These are phyloP conservation scores for Bujurquina vittata DNA, from an alignment of 2,113 vertebrate genomes.

Conservation along the genomic window DNA sequence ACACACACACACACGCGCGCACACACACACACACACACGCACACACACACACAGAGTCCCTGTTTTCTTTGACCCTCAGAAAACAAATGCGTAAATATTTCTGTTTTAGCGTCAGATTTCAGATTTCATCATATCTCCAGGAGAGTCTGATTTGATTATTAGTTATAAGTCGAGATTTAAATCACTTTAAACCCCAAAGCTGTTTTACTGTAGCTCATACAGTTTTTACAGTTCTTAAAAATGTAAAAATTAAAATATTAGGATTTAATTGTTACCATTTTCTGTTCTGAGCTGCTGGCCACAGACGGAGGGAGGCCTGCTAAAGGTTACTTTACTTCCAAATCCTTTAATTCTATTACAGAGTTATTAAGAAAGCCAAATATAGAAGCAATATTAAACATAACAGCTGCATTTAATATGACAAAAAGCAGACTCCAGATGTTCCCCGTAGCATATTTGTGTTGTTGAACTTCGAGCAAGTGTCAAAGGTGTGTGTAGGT, in stretches of 20 bases:
- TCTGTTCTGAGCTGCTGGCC: neutral
- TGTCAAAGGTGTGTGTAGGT: neutral
- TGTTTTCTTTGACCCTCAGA: neutral
- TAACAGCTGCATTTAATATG: neutral
- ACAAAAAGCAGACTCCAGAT: neutral
- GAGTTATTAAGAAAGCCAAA: neutral
- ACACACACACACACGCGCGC: no score
- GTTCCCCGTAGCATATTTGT: neutral
- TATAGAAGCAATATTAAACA: neutral
- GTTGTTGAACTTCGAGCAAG: neutral
- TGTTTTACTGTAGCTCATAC: no score
- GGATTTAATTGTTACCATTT: neutral
- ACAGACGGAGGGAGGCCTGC: neutral
- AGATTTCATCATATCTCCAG: no score
- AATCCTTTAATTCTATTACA: constrained; percentile 19
- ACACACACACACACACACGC: no score
- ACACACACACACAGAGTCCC: no score
- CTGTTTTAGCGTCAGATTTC: neutral
- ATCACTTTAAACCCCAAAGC: neutral
- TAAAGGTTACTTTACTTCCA: constrained; percentile 6
- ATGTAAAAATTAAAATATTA: neutral
- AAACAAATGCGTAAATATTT: constrained; percentile 5
- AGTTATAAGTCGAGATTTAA: neutral
- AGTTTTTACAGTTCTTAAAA: neutral
- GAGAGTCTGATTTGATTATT: no score